Conservation (phyloP, 2,113 vertebrate species). For the Apeltes quadracus region DNA sequence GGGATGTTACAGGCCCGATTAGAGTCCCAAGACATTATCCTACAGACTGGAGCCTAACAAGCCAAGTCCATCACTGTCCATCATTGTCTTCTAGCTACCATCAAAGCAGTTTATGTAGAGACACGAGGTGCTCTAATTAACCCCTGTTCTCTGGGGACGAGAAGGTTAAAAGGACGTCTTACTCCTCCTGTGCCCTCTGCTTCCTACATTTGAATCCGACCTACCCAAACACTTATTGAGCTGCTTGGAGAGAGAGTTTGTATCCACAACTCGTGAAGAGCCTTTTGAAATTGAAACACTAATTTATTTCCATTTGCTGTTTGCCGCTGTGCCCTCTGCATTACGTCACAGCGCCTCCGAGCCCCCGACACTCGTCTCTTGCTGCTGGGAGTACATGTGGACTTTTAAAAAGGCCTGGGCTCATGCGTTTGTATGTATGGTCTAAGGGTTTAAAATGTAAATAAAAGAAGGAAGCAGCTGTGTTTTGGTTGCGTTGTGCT, state of each 20-base stretch:
- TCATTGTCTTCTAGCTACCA: not conserved
- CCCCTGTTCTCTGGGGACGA: conserved; percentile 39
- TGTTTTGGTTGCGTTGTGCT: conserved; percentile 73
- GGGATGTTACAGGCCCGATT: not conserved
- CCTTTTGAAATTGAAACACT: conserved; percentile 3
- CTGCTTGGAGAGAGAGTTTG: conserved; percentile 5
- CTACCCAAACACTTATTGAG: not conserved
- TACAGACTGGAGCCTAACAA: too few relatives aligned
- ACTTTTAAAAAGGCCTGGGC: conserved; percentile 50
- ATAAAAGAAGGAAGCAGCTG: conserved; percentile 70
- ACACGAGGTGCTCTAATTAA: not conserved
- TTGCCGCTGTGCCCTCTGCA: not conserved
- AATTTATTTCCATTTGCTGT: not conserved
- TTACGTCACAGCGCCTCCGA: not conserved
- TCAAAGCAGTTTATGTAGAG: not conserved
- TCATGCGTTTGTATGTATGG: conserved; percentile 44
- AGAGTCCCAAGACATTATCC: not conserved
- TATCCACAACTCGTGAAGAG: conserved; percentile 1
- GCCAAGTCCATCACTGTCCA: too few relatives aligned
- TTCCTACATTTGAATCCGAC: not conserved
- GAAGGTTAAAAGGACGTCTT: not conserved
- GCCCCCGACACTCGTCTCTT: conserved; percentile 23
- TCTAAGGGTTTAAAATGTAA: conserved; percentile 59
- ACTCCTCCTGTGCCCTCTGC: not conserved
- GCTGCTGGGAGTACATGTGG: conserved; percentile 44